A percentile compares a stretch with the other conserved stretches of the same genome.
Conservation (phyloP, 2,888 invertebrate genomes). For the Cancer borealis region DNA sequence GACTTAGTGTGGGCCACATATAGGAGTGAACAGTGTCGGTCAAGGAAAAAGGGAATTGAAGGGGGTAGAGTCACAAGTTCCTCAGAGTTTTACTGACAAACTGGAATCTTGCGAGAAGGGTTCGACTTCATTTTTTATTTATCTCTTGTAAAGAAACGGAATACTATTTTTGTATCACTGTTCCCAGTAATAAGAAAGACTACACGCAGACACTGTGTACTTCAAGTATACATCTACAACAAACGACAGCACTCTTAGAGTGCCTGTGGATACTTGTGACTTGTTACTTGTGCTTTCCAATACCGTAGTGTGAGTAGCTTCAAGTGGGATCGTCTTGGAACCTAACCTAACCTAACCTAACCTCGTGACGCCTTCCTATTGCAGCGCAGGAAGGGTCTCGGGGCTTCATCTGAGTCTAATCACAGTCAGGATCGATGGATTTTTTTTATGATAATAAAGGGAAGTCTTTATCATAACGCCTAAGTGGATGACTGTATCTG, state of each 20-base stretch:
- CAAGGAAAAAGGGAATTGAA: not conserved
- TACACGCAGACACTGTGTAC: no score
- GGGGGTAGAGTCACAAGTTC: not conserved
- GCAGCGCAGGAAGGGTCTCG: not conserved
- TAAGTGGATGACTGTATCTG: conserved; percentile 11
- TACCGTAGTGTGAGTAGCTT: not conserved
- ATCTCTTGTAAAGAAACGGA: not conserved
- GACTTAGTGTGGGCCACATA: no score
- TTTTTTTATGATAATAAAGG: not conserved
- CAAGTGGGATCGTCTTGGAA: not conserved
- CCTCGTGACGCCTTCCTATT: not conserved
- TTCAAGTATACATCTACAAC: no score
- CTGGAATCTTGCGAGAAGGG: not conserved
- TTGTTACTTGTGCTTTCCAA: no score
- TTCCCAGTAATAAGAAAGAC: not conserved
- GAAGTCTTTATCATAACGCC: not conserved
- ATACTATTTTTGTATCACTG: not conserved
- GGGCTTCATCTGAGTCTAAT: not conserved
- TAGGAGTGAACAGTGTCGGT: not conserved
- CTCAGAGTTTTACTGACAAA: not conserved
- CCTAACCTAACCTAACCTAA: no score
- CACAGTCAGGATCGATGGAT: not conserved
- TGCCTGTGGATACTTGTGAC: no score
- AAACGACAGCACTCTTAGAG: not conserved
- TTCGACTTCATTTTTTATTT: not conserved